Evolutionary conservation across 2,888 invertebrate genomes (phyloP), one percentile per base, ranked within the genome.

Genomic region (Nebria brevicollis): DNA sequence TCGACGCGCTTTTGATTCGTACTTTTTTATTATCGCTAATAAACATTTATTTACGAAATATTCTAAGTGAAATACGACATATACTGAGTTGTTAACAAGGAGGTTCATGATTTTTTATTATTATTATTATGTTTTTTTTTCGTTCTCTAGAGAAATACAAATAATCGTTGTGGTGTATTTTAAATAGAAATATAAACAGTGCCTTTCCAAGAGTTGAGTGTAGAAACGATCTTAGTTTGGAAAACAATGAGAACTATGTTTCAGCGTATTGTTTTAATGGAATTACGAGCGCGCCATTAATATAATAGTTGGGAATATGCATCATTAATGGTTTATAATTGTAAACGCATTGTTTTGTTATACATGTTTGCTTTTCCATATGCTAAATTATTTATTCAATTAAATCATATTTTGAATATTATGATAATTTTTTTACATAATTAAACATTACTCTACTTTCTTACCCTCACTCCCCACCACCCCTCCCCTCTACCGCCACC

Each of bases 241-340:
- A 77, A 77, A 77, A 70, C 72, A 54, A 20, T 77, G 77, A 72
- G 77, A 77, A 77, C 65, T 77, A 54, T 72, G 77, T 77, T 72
- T 77, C 70, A 70, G 15, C 4, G 20, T 25, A 68, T 68, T 68
- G 68, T 68, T 68, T 68, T 68, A 25, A 68, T 25, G n/a, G n/a
- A 25, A 54, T 54, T 54, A 54, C 54, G 54, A 54, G 7, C 54
- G 6, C 68, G 68, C 68, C 54, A 54, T 54, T 54, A 68, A 68
- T n/a, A 68, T 25, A 25, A 15, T 68, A 68, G 15, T 15, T 68
- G 68, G 25, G 68, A 68, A 68, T 68, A 68, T 68, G 25, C 25
- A 68, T 68, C 68, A 25, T 68, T 15, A 25, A 25, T 25, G 68
- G 13, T 11, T 68, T 15, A 10, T 68, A 65, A 68, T 68, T 25